Conservation (phyloP, 2,797 vertebrate species). For the Rousettus madagascariensis region DNA sequence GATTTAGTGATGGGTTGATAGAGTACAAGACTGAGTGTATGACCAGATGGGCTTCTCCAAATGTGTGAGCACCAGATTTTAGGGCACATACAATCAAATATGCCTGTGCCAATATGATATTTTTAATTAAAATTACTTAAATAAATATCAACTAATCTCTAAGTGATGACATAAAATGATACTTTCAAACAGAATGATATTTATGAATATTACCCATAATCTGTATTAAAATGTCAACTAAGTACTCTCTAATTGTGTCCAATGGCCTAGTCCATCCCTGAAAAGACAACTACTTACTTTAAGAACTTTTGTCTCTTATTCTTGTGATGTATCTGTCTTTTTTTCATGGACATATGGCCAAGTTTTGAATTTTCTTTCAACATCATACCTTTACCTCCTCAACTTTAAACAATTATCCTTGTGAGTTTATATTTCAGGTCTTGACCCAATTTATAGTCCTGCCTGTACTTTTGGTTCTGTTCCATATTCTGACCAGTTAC, state of each 20-base stretch:
- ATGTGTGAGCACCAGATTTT: not conserved
- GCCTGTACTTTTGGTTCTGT: not conserved
- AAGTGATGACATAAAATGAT: not conserved
- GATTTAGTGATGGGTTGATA: not conserved
- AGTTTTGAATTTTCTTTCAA: not conserved
- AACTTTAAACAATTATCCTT: not conserved
- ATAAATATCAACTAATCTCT: not conserved
- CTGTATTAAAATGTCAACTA: not conserved
- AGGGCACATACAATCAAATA: not conserved
- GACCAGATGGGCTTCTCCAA: not conserved
- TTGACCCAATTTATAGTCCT: not conserved
- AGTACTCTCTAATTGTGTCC: not conserved
- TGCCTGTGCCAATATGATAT: not conserved
- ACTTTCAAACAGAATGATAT: not conserved
- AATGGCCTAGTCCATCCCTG: not conserved
- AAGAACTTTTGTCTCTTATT: not conserved
- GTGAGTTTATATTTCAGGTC: not conserved
- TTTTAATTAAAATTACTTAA: constrained; percentile 6
- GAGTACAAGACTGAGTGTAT: not conserved
- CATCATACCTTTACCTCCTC: not conserved
- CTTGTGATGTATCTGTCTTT: not conserved
- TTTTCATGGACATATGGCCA: not conserved
- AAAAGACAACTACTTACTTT: not conserved
- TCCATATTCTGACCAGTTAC: not conserved
- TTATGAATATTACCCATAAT: not conserved